phyloP scores from a whole-genome alignment of 2,797 vertebrate genomes.

The Hafferia zeledoni region DNA sequence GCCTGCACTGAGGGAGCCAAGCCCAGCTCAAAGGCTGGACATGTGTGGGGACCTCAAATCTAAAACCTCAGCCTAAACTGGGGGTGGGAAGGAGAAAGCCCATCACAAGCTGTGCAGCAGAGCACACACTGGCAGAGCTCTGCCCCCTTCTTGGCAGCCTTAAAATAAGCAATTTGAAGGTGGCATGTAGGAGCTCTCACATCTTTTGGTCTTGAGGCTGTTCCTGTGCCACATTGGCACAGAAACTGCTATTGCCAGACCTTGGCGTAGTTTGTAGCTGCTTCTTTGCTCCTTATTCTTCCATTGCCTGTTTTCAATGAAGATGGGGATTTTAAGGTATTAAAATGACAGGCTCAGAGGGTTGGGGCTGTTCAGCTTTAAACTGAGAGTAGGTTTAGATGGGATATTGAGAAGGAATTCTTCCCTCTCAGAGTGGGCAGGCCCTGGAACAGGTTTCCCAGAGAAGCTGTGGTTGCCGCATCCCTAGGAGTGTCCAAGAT shows the following conservation, averaged over 20 bases:
- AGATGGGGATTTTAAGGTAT: neutral
- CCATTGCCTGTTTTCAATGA: neutral
- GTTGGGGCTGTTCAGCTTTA: neutral
- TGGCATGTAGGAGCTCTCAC: neutral
- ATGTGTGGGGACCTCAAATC: accelerated
- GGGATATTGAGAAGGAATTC: neutral
- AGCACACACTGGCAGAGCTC: neutral
- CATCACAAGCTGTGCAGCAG: neutral
- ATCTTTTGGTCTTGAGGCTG: neutral
- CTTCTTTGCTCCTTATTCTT: neutral
- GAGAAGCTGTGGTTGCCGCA: neutral
- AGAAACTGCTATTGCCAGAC: neutral
- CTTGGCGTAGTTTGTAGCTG: neutral
- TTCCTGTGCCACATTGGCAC: neutral
- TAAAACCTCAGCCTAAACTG: neutral
- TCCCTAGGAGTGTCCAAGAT: neutral
- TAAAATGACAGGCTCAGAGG: neutral
- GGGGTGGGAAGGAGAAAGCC: neutral
- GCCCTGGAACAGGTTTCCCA: neutral
- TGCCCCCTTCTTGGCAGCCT: neutral
- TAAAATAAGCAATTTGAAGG: neutral
- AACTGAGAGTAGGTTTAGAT: neutral
- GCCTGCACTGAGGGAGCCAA: neutral
- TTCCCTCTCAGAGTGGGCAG: neutral
- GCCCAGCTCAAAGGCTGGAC: neutral